Base-by-base conservation (phyloP, 1,140 invertebrate genomes). In the Cheumatopsyche charites region DNA sequence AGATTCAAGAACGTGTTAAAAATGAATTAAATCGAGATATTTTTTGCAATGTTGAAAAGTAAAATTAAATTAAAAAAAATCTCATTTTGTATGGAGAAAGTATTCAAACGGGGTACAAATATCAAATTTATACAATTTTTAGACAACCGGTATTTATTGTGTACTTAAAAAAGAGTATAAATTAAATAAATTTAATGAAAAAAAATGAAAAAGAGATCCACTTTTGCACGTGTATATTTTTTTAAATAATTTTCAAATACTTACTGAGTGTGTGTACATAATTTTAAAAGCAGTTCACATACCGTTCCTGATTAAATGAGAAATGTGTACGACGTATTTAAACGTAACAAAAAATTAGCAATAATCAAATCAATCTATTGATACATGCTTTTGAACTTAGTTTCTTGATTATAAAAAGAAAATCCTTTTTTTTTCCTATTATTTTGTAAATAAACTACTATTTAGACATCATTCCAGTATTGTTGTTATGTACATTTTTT, bases 161-260 rank as follows among this genome's bases (percentile, higher is more conserved):
- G 23, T 58, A 58, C 13, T 25, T 58, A 6, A 7, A 42, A 15
- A 47, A 47, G 43, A 47, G 15, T n/a, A 47, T 5, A 6, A 6
- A 42, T 6, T 42, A 42, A 42, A 42, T 42, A 42, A 42, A 47
- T 47, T 47, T 47, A 47, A 47, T 47, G 43, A 47, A n/a, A n/a
- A 47, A 58, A 17, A 55, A 19, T 15, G 49, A 52, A 11, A 25
- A 23, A 58, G 21, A 58, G 55, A 58, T 25, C 55, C 55, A 58
- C 55, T 58, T 58, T 58, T 58, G 55, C 55, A 58, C 55, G 19
- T 58, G 55, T 58, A 58, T 58, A 58, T 58, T 58, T 58, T 58
- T 58, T 58, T 58, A 58, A 58, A 58, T 58, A 58, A 58, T 25
- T 58, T 58, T 58, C 55, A 58, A 58, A 17, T 52, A 55, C 49